phyloP scores from a whole-genome alignment of 2,888 invertebrate species.

The Mimumesa dahlbomi region DNA sequence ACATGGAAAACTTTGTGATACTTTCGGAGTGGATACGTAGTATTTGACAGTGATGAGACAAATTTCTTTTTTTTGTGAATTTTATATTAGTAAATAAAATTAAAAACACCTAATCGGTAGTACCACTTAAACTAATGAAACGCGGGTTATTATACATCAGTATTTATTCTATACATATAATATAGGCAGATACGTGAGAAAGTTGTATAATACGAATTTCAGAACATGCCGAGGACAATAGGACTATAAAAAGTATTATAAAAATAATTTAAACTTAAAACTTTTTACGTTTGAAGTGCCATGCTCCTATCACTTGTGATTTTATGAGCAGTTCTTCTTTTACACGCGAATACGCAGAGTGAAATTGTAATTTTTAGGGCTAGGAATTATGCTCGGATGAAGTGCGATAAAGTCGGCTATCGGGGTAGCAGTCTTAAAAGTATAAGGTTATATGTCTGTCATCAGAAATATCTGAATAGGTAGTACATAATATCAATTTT shows the following conservation, averaged over 20 bases:
- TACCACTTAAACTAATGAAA: slow-evolving; percentile 48
- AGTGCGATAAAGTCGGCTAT: slow-evolving; percentile 29
- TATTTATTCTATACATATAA: slow-evolving; percentile 55
- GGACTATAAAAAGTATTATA: slow-evolving; percentile 63
- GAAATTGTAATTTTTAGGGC: slow-evolving; percentile 48
- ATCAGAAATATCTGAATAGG: slow-evolving; percentile 4
- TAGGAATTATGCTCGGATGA: slow-evolving; percentile 49
- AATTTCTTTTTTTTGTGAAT: slow-evolving; percentile 16
- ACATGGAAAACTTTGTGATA: slow-evolving; percentile 18
- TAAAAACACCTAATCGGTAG: slow-evolving; percentile 39
- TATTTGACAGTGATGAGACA: slow-evolving; percentile 22
- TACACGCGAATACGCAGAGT: slow-evolving; percentile 55
- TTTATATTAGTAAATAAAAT: slow-evolving; percentile 47
- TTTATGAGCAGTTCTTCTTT: slow-evolving; percentile 38
- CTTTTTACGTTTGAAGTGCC: slow-evolving; percentile 37
- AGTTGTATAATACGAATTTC: slow-evolving; percentile 53
- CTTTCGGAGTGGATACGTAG: slow-evolving; percentile 6
- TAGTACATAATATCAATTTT: slow-evolving; percentile 23
- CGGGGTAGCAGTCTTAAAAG: slow-evolving; percentile 9
- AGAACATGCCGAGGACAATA: slow-evolving; percentile 56
- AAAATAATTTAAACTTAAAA: slow-evolving; percentile 69
- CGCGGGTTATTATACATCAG: slow-evolving; percentile 55
- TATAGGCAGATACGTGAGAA: slow-evolving; percentile 41
- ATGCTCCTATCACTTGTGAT: slow-evolving; percentile 28
- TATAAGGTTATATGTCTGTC: neutral